Conservation (phyloP, 23 tunicate species). For the Corella eumyota region DNA sequence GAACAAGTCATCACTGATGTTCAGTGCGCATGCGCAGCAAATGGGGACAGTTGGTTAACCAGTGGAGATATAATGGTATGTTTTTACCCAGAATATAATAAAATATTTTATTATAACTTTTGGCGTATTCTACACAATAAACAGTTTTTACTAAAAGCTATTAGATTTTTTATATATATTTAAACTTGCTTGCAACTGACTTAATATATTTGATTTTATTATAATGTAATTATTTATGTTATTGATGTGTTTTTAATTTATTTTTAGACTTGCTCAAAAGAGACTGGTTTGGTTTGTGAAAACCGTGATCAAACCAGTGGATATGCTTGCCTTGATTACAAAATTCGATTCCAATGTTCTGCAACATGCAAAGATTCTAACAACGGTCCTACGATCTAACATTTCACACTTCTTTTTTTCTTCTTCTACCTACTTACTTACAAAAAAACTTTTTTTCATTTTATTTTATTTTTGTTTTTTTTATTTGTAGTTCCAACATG, state of each 20-base stretch:
- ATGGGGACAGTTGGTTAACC: conserved; percentile 14
- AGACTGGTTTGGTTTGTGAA: conserved; percentile 17
- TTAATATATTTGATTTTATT: too few species aligned
- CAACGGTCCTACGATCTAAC: neutral
- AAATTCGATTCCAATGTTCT: conserved; percentile 21
- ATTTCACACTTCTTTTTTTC: neutral
- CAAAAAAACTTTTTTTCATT: too few species aligned
- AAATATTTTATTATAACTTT: too few species aligned
- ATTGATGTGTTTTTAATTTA: neutral
- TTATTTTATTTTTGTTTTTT: too few species aligned
- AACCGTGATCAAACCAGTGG: conserved; percentile 25
- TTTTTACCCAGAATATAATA: too few species aligned
- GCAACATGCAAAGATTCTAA: conserved; percentile 4
- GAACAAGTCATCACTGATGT: conserved; percentile 12
- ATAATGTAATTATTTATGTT: too few species aligned
- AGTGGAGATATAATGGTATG: conserved; percentile 33
- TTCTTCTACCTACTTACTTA: neutral
- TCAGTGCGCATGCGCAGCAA: conserved; percentile 14
- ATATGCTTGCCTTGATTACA: conserved; percentile 34
- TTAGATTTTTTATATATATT: too few species aligned
- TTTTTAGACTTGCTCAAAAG: conserved; percentile 29
- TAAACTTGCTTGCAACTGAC: too few species aligned
- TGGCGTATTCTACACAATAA: too few species aligned
- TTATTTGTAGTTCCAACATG: conserved; percentile 1
- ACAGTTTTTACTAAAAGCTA: too few species aligned